These are phyloP conservation scores for Acanthornis magna DNA, from an alignment of 2,797 vertebrate species.

Conservation along the genomic window DNA sequence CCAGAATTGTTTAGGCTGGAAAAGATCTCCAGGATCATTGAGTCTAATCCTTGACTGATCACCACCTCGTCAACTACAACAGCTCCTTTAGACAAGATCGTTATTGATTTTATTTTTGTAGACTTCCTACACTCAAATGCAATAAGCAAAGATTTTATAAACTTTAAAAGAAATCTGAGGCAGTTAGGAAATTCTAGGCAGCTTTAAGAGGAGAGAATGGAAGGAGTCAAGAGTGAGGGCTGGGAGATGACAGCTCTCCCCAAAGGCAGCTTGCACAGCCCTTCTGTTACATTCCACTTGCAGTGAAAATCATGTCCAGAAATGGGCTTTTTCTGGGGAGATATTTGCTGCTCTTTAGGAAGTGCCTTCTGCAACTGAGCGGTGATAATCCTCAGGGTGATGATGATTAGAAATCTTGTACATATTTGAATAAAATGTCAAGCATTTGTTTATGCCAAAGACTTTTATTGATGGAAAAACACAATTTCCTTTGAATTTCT, in stretches of 20 bases:
- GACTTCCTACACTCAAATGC: not conserved
- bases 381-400: not conserved
- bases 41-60: not conserved
- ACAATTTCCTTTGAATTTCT: not conserved
- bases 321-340: not conserved
- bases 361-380: slow-evolving; percentile 3
- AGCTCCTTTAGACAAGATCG: not conserved
- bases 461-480: not conserved
- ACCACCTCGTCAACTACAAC: not conserved
- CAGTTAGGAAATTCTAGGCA: not conserved
- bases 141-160: not conserved
- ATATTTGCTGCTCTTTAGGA: not conserved
- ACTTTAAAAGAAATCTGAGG: not conserved
- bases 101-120: not conserved
- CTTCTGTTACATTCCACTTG: not conserved
- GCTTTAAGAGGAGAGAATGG: not conserved
- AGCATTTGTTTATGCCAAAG: not conserved
- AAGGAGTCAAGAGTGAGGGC: not conserved
- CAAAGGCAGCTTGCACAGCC: accelerated
- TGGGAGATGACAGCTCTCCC: not conserved
- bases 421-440: not conserved
- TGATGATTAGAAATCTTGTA: not conserved
- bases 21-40: not conserved
- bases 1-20: not conserved
- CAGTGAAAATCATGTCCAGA: not conserved